Percentiles rank a stretch among this genome's conserved stretches.
Evolutionary conservation across 2,113 vertebrate species (phyloP).

Genomic region (Corydoras maculifer): DNA sequence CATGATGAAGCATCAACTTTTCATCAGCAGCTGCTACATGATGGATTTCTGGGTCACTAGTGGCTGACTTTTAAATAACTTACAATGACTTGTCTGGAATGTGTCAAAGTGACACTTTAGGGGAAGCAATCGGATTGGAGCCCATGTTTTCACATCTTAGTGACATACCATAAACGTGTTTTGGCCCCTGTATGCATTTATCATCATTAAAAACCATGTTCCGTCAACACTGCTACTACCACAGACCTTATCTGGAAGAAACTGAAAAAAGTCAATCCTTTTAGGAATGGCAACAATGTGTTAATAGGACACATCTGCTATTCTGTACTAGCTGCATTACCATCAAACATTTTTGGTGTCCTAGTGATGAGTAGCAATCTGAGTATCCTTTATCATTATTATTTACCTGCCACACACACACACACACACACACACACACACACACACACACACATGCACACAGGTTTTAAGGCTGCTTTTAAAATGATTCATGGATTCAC

Average conservation of each 20-base stretch:
- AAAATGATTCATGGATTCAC: too few relatives aligned
- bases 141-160: slow-evolving; percentile 31
- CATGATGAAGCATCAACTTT: slow-evolving; percentile 23
- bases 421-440: too few relatives aligned
- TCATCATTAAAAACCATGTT: slow-evolving; percentile 31
- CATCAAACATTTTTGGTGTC: not conserved
- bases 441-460: too few relatives aligned
- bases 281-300: not conserved
- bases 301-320: not conserved
- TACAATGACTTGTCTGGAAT: slow-evolving; percentile 37
- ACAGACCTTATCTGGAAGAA: not conserved
- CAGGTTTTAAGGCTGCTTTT: too few relatives aligned
- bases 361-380: slow-evolving; percentile 2
- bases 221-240: slow-evolving; percentile 13
- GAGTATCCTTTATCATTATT: too few relatives aligned
- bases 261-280: not conserved
- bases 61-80: slow-evolving; percentile 17
- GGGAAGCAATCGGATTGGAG: slow-evolving; percentile 36
- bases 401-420: too few relatives aligned
- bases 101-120: slow-evolving; percentile 40
- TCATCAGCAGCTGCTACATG: slow-evolving; percentile 24
- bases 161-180: slow-evolving; percentile 26
- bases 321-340: not conserved
- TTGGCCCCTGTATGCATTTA: slow-evolving; percentile 23
- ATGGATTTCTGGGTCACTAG: slow-evolving; percentile 23